A percentile compares a stretch with the other conserved stretches of the same genome.
Evolutionary conservation across 2,797 vertebrate genomes (phyloP).

Genomic region (Alfaro cultratus): DNA sequence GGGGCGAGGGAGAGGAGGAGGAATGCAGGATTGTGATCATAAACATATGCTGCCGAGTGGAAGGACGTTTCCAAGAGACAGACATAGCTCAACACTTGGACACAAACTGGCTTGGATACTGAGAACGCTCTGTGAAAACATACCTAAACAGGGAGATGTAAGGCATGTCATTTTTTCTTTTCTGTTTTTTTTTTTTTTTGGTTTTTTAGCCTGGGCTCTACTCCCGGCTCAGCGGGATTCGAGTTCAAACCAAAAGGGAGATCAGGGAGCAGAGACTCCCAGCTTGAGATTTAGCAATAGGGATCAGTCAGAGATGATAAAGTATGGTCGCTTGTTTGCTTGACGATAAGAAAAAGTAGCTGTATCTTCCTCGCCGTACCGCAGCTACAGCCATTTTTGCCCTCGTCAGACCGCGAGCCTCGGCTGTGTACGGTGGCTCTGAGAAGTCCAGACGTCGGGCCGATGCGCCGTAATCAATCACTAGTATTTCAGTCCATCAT

Average conservation of each 20-base stretch:
- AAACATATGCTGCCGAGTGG: slow-evolving; percentile 74
- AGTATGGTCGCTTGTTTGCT: slow-evolving; percentile 58
- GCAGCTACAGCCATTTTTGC: slow-evolving; percentile 58
- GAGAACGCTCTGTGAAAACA: slow-evolving; percentile 71
- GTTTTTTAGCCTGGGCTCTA: slow-evolving; percentile 37
- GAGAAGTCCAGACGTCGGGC: neutral
- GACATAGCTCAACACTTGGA: slow-evolving; percentile 51
- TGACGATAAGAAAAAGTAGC: slow-evolving; percentile 69
- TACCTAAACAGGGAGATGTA: slow-evolving; percentile 61
- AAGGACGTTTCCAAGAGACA: slow-evolving; percentile 65
- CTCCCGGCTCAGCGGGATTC: slow-evolving; percentile 55
- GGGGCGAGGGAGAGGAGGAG: slow-evolving; percentile 26
- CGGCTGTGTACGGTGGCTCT: slow-evolving; percentile 10
- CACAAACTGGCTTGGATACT: slow-evolving; percentile 26
- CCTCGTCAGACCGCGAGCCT: slow-evolving; percentile 52
- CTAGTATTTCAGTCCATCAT: neutral
- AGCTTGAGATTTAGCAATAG: slow-evolving; percentile 61
- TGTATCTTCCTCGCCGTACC: slow-evolving; percentile 52
- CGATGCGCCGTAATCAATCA: neutral
- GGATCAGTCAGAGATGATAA: slow-evolving; percentile 67
- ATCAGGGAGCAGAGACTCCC: slow-evolving; percentile 21
- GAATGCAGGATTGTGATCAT: slow-evolving; percentile 67
- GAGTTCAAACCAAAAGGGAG: slow-evolving; percentile 31
- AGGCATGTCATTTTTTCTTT: slow-evolving; percentile 60
- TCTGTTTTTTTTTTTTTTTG: slow-evolving; percentile 29